Base-by-base conservation (phyloP, 1,140 invertebrate species). In the Drosophila murphyi region DNA sequence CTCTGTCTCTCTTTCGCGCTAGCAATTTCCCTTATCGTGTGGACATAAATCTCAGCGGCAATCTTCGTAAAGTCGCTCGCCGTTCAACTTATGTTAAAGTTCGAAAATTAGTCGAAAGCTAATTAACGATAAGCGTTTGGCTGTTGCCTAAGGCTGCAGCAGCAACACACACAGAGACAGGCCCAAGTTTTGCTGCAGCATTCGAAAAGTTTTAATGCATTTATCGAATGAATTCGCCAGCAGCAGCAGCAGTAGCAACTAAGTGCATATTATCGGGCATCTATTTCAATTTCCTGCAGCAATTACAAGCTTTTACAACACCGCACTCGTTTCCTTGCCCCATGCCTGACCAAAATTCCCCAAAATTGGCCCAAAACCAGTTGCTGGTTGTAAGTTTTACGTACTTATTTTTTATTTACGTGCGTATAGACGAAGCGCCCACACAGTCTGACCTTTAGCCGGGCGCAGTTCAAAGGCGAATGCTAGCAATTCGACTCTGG, bases 231-330 rank as follows among this genome's bases (percentile, higher is more conserved):
- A 78, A 85, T 88, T 70, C 51, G 75, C 34, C 55, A 39, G 55
- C 52, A 52, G 56, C 73, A 68, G 56, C 48, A 69, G 64, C 52
- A 52, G 56, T 68, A 68, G 56, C 48, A 69, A 60, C 76, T 83
- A 88, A 88, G 83, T 88, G 85, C 83, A 80, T 88, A 89, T 89
- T 88, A 88, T 88, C 85, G 83, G 83, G 80, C 85, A 89, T 88
- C 83, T 88, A 88, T 88, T 89, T 88, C 85, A 88, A 83, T 88
- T 88, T 88, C 85, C 80, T 76, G 67, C 70, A 79, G 83, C 85
- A 88, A 88, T 89, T 88, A 89, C 78, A 86, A 78, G 41, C 48
- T 39, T 75, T 67, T 43, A 64, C 52, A 3, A 64, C 52, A 7
- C 32, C 6, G 8, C 20, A 20, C 7, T 10, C 8, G 4, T 8